Conservation (phyloP, 2,888 invertebrate species). For the Smittia sp. region DNA sequence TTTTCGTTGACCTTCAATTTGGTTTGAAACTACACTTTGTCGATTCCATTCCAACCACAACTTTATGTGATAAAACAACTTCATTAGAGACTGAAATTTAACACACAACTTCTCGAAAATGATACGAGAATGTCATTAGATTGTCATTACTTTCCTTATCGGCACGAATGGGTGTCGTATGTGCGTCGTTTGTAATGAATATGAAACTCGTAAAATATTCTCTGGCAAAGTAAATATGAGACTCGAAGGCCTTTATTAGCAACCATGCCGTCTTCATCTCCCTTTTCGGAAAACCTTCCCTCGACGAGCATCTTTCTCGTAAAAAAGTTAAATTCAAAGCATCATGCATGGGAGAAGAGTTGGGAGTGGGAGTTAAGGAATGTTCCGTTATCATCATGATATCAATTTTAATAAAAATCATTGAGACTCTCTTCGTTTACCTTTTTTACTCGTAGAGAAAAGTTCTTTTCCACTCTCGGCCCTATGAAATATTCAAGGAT, state of each 20-base stretch:
- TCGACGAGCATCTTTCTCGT: background rate
- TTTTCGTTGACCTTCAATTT: too few species aligned
- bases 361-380: background rate
- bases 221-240: background rate
- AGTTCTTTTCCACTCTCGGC: conserved; percentile 1
- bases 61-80: conserved; percentile 1
- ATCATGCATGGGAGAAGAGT: background rate
- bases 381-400: conserved; percentile 32
- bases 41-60: too few species aligned
- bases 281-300: background rate
- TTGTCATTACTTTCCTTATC: conserved; percentile 18
- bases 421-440: conserved; percentile 1
- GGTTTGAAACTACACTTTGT: too few species aligned
- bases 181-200: background rate
- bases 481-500: background rate
- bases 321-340: background rate
- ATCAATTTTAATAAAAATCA: conserved; percentile 40
- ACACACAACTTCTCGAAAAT: background rate
- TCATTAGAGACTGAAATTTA: background rate
- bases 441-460: conserved; percentile 22
- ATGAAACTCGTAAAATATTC: conserved; percentile 3
- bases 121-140: background rate
- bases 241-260: background rate
- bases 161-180: background rate
- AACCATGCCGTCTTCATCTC: background rate